These are phyloP conservation scores for Thunnus maccoyii DNA, from an alignment of 2,113 vertebrate genomes.

Conservation along the genomic window DNA sequence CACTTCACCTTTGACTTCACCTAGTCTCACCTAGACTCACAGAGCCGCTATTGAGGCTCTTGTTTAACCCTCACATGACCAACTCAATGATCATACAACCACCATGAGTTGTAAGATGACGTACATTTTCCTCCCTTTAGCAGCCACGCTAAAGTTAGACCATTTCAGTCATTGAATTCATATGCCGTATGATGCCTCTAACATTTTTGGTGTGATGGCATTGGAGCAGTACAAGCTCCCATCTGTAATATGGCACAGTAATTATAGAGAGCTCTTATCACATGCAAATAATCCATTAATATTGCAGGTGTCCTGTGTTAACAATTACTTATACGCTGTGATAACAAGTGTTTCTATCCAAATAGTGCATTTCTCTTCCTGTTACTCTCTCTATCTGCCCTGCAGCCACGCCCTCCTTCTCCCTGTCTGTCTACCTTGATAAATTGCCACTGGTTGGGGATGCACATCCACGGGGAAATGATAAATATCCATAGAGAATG, in stretches of 20 bases:
- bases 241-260: conserved; percentile 54
- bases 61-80: not conserved
- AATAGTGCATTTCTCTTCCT: conserved; percentile 15
- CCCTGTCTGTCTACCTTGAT: conserved; percentile 66
- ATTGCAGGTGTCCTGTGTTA: conserved; percentile 54
- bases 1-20: too few relatives aligned
- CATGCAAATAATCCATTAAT: conserved; percentile 54
- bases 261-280: conserved; percentile 59
- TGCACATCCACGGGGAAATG: conserved; percentile 65
- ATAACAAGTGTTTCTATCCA: conserved; percentile 36
- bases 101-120: conserved; percentile 4
- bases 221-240: conserved; percentile 6
- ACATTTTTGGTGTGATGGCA: conserved; percentile 38
- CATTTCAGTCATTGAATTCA: conserved; percentile 21
- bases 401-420: conserved; percentile 42
- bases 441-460: conserved; percentile 62
- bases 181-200: conserved; percentile 12
- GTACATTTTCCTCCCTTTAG: conserved; percentile 1
- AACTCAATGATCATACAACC: not conserved
- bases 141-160: not conserved
- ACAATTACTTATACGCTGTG: conserved; percentile 41
- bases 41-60: too few relatives aligned
- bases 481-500: conserved; percentile 72
- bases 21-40: too few relatives aligned
- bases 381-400: conserved; percentile 30